Conservation (phyloP, 2,888 invertebrate species). For the Molanna angustata region DNA sequence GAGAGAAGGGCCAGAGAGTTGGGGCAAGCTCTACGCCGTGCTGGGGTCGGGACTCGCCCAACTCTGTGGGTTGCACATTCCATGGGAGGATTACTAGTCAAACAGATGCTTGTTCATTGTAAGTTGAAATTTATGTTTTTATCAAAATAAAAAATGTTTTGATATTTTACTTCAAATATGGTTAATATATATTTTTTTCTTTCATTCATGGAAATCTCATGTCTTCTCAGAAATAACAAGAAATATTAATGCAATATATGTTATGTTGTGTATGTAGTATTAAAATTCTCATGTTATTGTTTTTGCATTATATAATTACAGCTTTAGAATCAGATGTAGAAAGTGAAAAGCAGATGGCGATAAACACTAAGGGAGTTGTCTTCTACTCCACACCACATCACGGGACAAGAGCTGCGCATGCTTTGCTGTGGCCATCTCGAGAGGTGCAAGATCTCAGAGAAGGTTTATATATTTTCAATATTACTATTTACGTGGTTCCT, state of each 20-base stretch:
- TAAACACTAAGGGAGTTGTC: slow-evolving; percentile 76
- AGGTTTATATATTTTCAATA: slow-evolving; percentile 43
- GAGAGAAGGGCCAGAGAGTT: slow-evolving; percentile 66
- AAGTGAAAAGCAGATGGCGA: slow-evolving; percentile 55
- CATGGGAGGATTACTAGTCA: slow-evolving; percentile 92
- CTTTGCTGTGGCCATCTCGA: slow-evolving; percentile 80
- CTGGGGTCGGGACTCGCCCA: slow-evolving; percentile 78
- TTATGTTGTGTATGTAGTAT: too few relatives aligned
- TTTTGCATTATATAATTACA: slow-evolving; percentile 30
- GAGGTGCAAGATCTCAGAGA: slow-evolving; percentile 80
- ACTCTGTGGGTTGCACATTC: slow-evolving; percentile 93
- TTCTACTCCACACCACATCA: slow-evolving; percentile 90
- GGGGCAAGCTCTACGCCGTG: slow-evolving; percentile 62
- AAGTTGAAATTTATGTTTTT: too few relatives aligned
- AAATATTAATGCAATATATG: too few relatives aligned
- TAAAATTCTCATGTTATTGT: background rate
- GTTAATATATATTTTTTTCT: too few relatives aligned
- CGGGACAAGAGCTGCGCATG: slow-evolving; percentile 76
- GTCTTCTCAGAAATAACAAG: too few relatives aligned
- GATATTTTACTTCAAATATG: too few relatives aligned
- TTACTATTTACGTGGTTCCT: too few relatives aligned
- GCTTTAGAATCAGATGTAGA: slow-evolving; percentile 56
- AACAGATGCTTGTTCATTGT: slow-evolving; percentile 75
- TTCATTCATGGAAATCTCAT: too few relatives aligned
- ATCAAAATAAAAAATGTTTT: too few relatives aligned